phyloP scores from a whole-genome alignment of 2,888 invertebrate species.

The Rhabditophanes sp. region DNA sequence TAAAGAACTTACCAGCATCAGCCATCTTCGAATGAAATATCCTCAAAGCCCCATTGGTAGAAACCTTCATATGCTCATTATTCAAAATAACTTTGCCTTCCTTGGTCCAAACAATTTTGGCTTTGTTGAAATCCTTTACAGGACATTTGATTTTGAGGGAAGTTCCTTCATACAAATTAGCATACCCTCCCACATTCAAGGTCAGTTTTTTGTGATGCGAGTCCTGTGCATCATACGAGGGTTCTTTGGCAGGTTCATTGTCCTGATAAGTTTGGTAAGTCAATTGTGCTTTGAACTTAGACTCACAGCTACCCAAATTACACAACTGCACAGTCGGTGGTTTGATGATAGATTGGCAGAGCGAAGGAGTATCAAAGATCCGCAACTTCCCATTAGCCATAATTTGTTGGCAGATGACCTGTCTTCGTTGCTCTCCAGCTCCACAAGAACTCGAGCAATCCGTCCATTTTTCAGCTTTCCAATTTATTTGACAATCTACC shows the following conservation, averaged over 20 bases:
- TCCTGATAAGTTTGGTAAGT: conserved; percentile 48
- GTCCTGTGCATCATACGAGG: conserved; percentile 50
- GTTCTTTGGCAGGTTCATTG: conserved; percentile 63
- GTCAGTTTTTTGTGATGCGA: conserved; percentile 28
- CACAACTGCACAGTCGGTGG: conserved; percentile 67
- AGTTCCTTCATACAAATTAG: conserved; percentile 73
- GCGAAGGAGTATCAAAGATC: conserved; percentile 53
- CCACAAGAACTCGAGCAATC: conserved; percentile 82
- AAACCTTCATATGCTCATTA: conserved; percentile 58
- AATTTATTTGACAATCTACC: conserved; percentile 57
- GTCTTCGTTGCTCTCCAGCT: conserved; percentile 68
- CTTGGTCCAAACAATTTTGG: conserved; percentile 64
- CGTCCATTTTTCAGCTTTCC: conserved; percentile 51
- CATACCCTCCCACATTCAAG: conserved; percentile 73
- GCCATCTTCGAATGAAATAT: conserved; percentile 59
- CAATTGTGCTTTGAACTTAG: conserved; percentile 11
- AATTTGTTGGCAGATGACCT: conserved; percentile 69
- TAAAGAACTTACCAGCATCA: conserved; percentile 38
- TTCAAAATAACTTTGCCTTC: conserved; percentile 61
- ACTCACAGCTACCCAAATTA: conserved; percentile 49
- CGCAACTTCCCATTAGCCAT: conserved; percentile 74
- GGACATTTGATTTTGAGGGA: conserved; percentile 84
- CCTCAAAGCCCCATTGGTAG: conserved; percentile 70
- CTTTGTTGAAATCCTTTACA: conserved; percentile 57
- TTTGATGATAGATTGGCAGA: conserved; percentile 52